phyloP scores from a whole-genome alignment of 2,797 vertebrate genomes.

The Siniperca undulata region DNA sequence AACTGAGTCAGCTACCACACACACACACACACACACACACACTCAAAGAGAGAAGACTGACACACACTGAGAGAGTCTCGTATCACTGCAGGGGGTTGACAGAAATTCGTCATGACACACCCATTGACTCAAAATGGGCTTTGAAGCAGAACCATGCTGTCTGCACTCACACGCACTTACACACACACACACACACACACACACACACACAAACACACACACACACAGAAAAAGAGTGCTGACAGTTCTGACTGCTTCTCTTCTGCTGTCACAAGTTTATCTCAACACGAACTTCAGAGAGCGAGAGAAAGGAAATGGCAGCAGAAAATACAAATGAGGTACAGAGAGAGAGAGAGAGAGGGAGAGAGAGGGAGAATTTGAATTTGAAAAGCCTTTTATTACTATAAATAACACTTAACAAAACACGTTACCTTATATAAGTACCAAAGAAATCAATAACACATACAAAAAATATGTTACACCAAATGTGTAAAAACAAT shows the following conservation, averaged over 20 bases:
- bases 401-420: no score
- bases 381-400: no score
- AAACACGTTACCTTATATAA: no score
- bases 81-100: constrained; percentile 68
- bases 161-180: constrained; percentile 33
- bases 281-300: constrained; percentile 39
- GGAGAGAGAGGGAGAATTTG: no score
- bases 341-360: background rate
- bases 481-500: no score
- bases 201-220: constrained; percentile 32
- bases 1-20: constrained; percentile 68
- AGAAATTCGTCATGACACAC: constrained; percentile 71
- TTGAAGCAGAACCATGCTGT: constrained; percentile 71
- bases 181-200: constrained; percentile 36
- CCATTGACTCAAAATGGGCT: constrained; percentile 70
- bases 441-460: no score
- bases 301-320: background rate
- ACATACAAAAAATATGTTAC: no score
- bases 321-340: constrained; percentile 3
- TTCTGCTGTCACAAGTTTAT: constrained; percentile 60
- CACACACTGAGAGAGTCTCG: constrained; percentile 27
- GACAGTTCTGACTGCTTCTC: constrained; percentile 49
- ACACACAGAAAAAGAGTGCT: constrained; percentile 19
- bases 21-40: constrained; percentile 25
- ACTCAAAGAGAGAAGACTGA: constrained; percentile 1